Percentiles rank a stretch among this genome's conserved stretches.
phyloP scores from a whole-genome alignment of 1,140 invertebrate genomes.

The Microvelia longipes region DNA sequence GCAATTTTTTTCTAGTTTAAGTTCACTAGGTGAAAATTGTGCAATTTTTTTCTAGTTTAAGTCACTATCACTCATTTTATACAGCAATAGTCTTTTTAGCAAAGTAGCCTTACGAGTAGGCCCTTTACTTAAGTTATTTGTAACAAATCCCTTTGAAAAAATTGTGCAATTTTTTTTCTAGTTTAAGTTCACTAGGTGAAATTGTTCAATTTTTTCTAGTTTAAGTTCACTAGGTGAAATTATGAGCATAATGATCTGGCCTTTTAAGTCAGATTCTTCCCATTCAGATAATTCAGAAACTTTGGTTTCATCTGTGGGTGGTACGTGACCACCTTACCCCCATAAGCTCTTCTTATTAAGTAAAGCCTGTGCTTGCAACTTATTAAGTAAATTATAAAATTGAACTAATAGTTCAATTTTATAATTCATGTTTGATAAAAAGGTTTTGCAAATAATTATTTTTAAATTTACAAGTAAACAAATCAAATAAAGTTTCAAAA shows the following conservation, averaged over 20 bases:
- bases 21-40: not conserved
- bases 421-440: too few species aligned
- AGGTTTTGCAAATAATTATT: too few species aligned
- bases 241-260: not conserved
- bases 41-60: not conserved
- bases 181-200: not conserved
- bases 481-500: too few species aligned
- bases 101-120: slow-evolving; percentile 9
- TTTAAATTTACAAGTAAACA: too few species aligned
- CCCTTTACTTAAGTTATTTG: slow-evolving; percentile 14
- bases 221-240: not conserved
- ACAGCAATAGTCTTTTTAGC: not conserved
- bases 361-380: slow-evolving; percentile 16
- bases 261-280: not conserved
- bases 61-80: slow-evolving; percentile 5
- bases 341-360: slow-evolving; percentile 13
- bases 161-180: not conserved
- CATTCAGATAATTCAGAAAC: too few species aligned
- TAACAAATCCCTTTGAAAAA: not conserved
- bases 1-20: not conserved
- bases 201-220: not conserved
- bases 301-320: too few species aligned
- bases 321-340: not conserved
- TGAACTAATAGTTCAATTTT: too few species aligned
- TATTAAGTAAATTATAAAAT: too few species aligned